phyloP scores from a whole-genome alignment of 2,113 vertebrate species.

The Buteo buteo region DNA sequence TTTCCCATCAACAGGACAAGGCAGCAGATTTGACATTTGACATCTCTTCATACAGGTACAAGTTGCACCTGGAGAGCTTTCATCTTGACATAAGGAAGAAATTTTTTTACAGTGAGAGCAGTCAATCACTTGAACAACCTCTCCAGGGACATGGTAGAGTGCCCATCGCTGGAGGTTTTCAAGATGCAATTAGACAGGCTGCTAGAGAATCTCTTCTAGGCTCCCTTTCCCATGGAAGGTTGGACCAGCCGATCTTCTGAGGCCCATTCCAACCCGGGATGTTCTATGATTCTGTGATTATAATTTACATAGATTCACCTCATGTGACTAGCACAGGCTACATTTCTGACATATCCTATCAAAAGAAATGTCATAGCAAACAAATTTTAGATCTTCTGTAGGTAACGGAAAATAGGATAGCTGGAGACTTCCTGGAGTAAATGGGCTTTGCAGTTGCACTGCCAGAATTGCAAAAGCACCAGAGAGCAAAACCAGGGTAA shows the following conservation, averaged over 20 bases:
- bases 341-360: background rate
- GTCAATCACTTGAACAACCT: background rate
- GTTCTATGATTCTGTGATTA: background rate
- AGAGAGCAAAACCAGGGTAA: background rate
- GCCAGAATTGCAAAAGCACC: background rate
- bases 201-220: background rate
- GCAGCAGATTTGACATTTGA: background rate
- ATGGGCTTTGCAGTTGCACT: background rate
- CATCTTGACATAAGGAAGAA: background rate
- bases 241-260: background rate
- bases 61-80: background rate
- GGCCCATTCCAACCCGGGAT: background rate
- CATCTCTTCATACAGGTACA: background rate
- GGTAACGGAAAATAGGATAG: background rate
- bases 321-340: background rate
- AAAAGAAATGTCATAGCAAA: background rate
- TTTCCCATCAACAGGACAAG: background rate
- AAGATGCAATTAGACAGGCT: background rate
- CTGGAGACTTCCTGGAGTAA: background rate
- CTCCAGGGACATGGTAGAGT: background rate
- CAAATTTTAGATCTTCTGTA: background rate
- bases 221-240: background rate
- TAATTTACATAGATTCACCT: background rate
- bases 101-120: background rate
- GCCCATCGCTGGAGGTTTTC: background rate